These are phyloP conservation scores for Oncorhynchus gorbuscha DNA, from an alignment of 2,113 vertebrate genomes.

Conservation along the genomic window DNA sequence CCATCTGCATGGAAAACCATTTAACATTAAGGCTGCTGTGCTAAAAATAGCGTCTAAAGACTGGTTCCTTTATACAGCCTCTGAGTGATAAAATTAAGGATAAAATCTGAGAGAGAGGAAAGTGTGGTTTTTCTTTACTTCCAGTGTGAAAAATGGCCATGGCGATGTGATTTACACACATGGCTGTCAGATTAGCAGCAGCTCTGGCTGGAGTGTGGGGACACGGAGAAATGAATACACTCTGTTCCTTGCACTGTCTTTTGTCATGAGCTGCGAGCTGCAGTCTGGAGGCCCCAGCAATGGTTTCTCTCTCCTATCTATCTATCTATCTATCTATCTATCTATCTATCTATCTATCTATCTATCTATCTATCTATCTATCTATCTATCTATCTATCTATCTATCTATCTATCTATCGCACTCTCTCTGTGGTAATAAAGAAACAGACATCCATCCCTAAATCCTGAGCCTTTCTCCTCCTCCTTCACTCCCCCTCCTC, in stretches of 20 bases:
- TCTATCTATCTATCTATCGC: neutral
- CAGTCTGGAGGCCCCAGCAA: conserved; percentile 25
- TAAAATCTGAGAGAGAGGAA: conserved; percentile 44
- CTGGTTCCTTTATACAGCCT: conserved; percentile 47
- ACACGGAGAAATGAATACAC: conserved; percentile 14
- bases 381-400: too few relatives aligned
- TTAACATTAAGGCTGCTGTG: conserved; percentile 50
- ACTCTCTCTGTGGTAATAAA: conserved; percentile 38
- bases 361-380: too few relatives aligned
- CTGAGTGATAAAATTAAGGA: conserved; percentile 59
- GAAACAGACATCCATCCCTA: conserved; percentile 31
- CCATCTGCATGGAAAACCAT: conserved; percentile 47
- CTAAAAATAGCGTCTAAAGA: conserved; percentile 56
- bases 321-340: too few relatives aligned
- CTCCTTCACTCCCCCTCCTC: conserved; percentile 7
- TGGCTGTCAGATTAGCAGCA: conserved; percentile 62
- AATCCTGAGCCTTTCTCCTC: conserved; percentile 10
- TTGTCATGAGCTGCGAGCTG: conserved; percentile 29
- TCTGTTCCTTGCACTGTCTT: conserved; percentile 21
- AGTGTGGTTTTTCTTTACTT: conserved; percentile 22
- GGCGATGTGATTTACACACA: conserved; percentile 67
- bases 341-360: too few relatives aligned
- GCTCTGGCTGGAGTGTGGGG: conserved; percentile 48
- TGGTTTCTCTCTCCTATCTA: neutral
- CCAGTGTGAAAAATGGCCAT: conserved; percentile 56